Conservation (phyloP, 2,113 vertebrate genomes). For the Corvus cornix region DNA sequence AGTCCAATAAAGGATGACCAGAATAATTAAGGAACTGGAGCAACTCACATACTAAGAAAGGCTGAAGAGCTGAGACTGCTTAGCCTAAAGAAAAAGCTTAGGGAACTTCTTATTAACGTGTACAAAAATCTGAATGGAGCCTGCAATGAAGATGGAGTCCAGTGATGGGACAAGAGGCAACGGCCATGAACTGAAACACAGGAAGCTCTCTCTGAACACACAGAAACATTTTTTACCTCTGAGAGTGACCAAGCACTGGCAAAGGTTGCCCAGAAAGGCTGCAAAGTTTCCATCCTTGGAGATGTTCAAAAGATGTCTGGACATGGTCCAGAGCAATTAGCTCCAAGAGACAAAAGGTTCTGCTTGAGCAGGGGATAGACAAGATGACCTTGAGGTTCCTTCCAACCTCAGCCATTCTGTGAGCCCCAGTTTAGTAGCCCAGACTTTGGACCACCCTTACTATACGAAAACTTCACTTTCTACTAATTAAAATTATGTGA, state of each 20-base stretch:
- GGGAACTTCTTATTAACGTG: background rate
- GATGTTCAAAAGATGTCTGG: background rate
- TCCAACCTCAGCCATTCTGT: background rate
- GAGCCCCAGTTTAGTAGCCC: background rate
- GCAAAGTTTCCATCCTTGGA: background rate
- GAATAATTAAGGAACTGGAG: background rate
- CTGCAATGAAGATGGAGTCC: background rate
- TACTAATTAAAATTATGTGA: background rate
- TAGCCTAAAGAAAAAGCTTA: background rate
- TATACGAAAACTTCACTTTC: background rate
- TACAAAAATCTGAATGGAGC: background rate
- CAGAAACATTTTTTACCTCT: background rate
- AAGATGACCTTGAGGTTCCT: background rate
- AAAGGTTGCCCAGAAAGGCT: background rate
- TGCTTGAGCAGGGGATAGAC: background rate
- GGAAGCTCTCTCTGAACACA: background rate
- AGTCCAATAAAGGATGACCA: background rate
- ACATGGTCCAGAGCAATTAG: background rate
- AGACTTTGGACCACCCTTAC: background rate
- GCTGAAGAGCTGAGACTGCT: background rate
- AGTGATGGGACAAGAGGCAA: background rate
- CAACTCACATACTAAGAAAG: background rate
- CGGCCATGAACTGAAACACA: background rate
- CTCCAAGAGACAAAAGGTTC: background rate
- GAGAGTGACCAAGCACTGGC: background rate